Base-by-base conservation (phyloP, 2,888 invertebrate genomes). In the Drosophila rubida region DNA sequence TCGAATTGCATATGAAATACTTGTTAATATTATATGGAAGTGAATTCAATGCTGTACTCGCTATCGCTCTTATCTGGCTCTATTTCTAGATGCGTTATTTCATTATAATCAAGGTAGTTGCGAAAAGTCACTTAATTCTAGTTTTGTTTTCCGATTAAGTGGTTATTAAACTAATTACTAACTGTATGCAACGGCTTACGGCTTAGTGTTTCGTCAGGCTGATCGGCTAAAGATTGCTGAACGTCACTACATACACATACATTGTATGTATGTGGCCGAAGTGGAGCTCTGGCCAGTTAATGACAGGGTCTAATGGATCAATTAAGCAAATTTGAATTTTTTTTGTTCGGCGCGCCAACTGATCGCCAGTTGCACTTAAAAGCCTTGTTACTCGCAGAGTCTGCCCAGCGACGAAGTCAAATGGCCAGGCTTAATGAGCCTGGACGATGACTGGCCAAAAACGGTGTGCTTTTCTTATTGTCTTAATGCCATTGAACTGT, bases 291-390 rank as follows among this genome's bases (percentile, higher is more conserved):
- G 63, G 60, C 14, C 60, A 61, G 54, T 54, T 72, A 80, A 77
- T 77, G 53, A 60, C 62, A 45, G 54, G n/a, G 25, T 45, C 67
- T 76, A 74, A 78, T 76, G 61, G 54, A 63, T 78, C 54, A 80
- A 80, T 76, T 74, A 80, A 44, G 30, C 14, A 44, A 46, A 51
- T 16, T 16, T 23, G 13, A 9, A n/a, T 32, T 32, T 11, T 32
- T 11, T 32, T n/a, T 32, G 25, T 58, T 53, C 50, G 32, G 19
- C 44, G 13, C n/a, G 35, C 5, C 27, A 42, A 41, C 57, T 27
- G 41, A 48, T 50, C 39, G 27, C 11, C 53, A 42, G 42, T 42
- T 9, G 44, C 35, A 42, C 42, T 50, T 58, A 50, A 59, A 59
- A 53, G 50, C n/a, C n/a, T 42, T 51, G 54, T 39, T 23, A 19